Evolutionary conservation across 2,113 vertebrate genomes (phyloP).

Genomic region (Thunnus thynnus): DNA sequence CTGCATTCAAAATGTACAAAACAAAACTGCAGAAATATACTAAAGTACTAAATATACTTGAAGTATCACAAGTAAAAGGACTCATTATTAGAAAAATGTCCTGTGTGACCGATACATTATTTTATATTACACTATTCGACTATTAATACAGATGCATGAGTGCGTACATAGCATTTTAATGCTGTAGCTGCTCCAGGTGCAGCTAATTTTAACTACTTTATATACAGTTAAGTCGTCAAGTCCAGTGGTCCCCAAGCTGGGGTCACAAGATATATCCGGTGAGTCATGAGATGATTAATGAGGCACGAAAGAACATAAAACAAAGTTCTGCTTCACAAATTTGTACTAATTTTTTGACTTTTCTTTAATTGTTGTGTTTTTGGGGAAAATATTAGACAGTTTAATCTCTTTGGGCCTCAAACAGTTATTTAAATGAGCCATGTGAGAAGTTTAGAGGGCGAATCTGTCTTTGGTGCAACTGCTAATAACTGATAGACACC

Average conservation of each 20-base stretch:
- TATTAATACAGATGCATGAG: neutral
- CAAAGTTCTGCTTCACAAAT: neutral
- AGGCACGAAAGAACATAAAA: neutral
- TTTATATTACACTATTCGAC: neutral
- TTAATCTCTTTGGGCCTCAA: no score
- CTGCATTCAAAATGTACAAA: neutral
- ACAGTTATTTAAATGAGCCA: neutral
- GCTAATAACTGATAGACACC: neutral
- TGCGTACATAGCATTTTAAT: neutral
- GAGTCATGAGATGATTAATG: no score
- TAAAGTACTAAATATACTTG: no score
- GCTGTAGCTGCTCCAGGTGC: neutral
- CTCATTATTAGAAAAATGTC: neutral
- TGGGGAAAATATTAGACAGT: no score
- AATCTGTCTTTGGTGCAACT: neutral
- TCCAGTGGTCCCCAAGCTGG: neutral
- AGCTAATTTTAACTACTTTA: neutral
- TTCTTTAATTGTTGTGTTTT: neutral
- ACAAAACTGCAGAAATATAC: neutral
- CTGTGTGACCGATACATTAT: neutral
- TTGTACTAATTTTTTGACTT: neutral
- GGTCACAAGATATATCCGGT: neutral
- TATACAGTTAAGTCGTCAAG: neutral
- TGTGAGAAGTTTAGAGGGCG: neutral
- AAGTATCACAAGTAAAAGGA: no score